Conservation (phyloP, 2,888 invertebrate species). For the Catocala fraxini region DNA sequence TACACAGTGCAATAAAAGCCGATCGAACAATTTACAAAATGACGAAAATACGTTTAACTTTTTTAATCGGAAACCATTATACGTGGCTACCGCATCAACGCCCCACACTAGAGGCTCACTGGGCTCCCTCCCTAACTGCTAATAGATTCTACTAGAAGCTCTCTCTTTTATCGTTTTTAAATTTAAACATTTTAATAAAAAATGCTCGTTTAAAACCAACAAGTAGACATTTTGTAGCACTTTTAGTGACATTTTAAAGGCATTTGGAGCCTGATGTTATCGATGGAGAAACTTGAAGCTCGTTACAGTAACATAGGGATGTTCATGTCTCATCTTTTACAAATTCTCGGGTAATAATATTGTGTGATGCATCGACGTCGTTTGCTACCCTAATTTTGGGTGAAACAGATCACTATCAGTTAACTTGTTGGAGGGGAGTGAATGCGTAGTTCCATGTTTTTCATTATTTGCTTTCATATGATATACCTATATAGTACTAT, state of each 20-base stretch:
- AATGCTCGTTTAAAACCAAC: constrained; percentile 27
- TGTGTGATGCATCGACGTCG: constrained; percentile 10
- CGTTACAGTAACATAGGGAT: constrained; percentile 2
- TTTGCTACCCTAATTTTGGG: constrained; percentile 11
- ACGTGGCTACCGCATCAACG: constrained; percentile 47
- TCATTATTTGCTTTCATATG: neutral
- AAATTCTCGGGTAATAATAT: constrained; percentile 9
- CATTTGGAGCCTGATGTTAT: neutral
- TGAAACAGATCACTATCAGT: neutral
- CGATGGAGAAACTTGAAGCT: constrained; percentile 9
- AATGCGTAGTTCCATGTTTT: neutral
- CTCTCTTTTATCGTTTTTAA: constrained; percentile 55
- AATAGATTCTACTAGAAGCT: constrained; percentile 60
- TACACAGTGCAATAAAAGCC: no score
- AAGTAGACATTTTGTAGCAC: constrained; percentile 14
- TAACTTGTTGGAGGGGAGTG: neutral
- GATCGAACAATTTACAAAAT: no score
- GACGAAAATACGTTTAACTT: neutral
- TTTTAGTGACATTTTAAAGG: neutral
- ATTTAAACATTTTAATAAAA: constrained; percentile 40
- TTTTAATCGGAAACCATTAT: constrained; percentile 13
- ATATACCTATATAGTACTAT: no score
- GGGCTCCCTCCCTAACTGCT: constrained; percentile 54
- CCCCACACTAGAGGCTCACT: constrained; percentile 46
- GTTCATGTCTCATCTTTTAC: constrained; percentile 9